A percentile compares a stretch with the other conserved stretches of the same genome.
phyloP scores from a whole-genome alignment of 2,888 invertebrate species.

The Dicyrtomina minuta region DNA sequence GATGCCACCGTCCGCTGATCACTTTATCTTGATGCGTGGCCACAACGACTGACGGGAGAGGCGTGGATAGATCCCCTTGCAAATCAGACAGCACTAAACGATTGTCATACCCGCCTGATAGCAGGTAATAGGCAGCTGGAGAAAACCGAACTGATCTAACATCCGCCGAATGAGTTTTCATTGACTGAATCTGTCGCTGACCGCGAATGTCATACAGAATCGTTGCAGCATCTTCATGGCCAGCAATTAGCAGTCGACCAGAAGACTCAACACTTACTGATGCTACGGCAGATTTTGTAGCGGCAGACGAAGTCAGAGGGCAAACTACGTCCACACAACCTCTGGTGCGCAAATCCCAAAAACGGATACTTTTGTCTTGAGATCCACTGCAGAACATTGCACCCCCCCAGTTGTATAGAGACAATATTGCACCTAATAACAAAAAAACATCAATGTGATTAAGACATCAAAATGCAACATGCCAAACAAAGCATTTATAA shows the following conservation, averaged over 20 bases:
- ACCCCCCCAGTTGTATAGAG: conserved; percentile 94
- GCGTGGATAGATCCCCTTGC: conserved; percentile 93
- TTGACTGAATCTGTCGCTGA: conserved; percentile 86
- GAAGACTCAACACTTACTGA: conserved; percentile 94
- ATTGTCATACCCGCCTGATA: conserved; percentile 94
- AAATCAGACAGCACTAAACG: conserved; percentile 90
- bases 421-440: conserved; percentile 74
- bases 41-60: conserved; percentile 92
- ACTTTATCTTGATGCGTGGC: conserved; percentile 98
- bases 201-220: conserved; percentile 94
- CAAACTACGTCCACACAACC: conserved; percentile 90
- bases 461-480: neutral
- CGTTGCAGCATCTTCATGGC: conserved; percentile 92
- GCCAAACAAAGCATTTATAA: neutral
- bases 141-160: conserved; percentile 94
- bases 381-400: conserved; percentile 97
- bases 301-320: conserved; percentile 63
- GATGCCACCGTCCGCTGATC: conserved; percentile 98
- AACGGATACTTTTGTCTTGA: conserved; percentile 93
- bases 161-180: conserved; percentile 90
- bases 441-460: no score
- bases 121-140: conserved; percentile 93
- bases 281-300: conserved; percentile 73
- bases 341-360: conserved; percentile 95
- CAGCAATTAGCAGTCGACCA: conserved; percentile 88